These are phyloP conservation scores for Penelope pileata DNA, from an alignment of 2,113 vertebrate genomes.

Conservation along the genomic window DNA sequence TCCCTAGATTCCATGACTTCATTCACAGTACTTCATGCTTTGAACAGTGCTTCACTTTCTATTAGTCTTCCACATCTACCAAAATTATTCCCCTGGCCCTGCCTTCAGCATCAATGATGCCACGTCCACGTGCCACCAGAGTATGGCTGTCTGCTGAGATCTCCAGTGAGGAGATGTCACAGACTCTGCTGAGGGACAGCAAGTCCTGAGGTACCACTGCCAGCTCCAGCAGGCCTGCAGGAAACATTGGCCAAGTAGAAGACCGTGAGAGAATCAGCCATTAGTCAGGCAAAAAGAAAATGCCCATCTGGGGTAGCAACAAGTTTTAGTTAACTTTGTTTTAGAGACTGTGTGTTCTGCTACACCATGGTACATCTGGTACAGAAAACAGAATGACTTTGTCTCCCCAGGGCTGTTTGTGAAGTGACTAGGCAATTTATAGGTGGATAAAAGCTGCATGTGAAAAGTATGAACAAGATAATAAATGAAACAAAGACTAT, in stretches of 20 bases:
- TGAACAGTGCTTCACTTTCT: background rate
- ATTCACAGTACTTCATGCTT: background rate
- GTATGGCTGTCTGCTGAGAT: background rate
- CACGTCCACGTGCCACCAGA: background rate
- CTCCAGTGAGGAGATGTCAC: background rate
- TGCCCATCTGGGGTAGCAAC: background rate
- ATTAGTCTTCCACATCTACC: background rate
- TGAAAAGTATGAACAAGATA: background rate
- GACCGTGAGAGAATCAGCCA: no score
- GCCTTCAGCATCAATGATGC: background rate
- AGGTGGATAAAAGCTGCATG: background rate
- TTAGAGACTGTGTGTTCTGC: background rate
- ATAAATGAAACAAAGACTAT: background rate
- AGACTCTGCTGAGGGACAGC: background rate
- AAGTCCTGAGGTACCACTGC: background rate
- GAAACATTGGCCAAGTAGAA: no score
- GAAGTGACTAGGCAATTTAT: background rate
- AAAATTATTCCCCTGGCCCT: background rate
- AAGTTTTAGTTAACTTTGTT: background rate
- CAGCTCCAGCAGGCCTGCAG: background rate
- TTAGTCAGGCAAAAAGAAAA: background rate
- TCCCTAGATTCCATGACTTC: background rate
- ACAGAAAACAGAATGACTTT: background rate
- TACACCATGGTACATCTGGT: background rate
- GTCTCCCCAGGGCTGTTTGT: background rate